Percentiles rank a stretch among this genome's conserved stretches.
Evolutionary conservation across 2,888 invertebrate genomes (phyloP).

Genomic region (Drosophila pseudotakahashii): DNA sequence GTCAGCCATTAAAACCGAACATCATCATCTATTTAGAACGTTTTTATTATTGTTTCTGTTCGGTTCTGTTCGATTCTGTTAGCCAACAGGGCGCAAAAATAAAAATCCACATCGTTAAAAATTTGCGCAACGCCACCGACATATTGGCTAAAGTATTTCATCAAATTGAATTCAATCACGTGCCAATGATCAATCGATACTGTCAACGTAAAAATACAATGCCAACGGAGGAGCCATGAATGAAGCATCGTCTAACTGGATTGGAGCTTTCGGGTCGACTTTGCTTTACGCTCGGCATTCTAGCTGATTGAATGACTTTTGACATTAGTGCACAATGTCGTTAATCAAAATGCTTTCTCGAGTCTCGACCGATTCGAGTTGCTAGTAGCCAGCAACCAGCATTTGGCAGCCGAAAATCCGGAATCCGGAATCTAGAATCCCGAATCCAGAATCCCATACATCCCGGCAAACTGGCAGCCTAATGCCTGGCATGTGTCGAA

Average conservation of each 20-base stretch:
- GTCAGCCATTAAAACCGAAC: slow-evolving; percentile 47
- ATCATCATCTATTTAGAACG: slow-evolving; percentile 47
- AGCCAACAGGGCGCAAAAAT: not conserved
- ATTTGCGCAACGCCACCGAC: slow-evolving; percentile 59
- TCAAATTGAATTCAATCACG: slow-evolving; percentile 81
- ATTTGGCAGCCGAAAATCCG: not conserved
- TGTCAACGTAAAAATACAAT: slow-evolving; percentile 72
- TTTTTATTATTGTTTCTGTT: slow-evolving; percentile 20
- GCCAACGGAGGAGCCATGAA: slow-evolving; percentile 66
- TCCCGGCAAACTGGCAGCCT: slow-evolving; percentile 29
- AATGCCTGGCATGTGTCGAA: slow-evolving; percentile 47
- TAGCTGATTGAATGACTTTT: slow-evolving; percentile 77
- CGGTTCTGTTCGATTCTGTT: too few relatives aligned
- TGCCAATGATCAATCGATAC: slow-evolving; percentile 79
- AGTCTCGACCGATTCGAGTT: slow-evolving; percentile 43
- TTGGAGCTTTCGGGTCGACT: slow-evolving; percentile 21
- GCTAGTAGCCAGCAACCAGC: slow-evolving; percentile 35
- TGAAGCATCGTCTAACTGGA: slow-evolving; percentile 50
- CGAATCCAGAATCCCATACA: slow-evolving; percentile 6
- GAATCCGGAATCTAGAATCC: too few relatives aligned
- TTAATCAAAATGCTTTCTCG: slow-evolving; percentile 73
- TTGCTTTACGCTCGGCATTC: slow-evolving; percentile 15
- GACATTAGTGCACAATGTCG: slow-evolving; percentile 77
- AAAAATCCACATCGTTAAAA: slow-evolving; percentile 54
- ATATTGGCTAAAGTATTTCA: slow-evolving; percentile 74